A percentile compares a stretch with the other conserved stretches of the same genome.
These are phyloP conservation scores for Pammene aurita DNA, from an alignment of 2,888 invertebrate species.

Conservation along the genomic window DNA sequence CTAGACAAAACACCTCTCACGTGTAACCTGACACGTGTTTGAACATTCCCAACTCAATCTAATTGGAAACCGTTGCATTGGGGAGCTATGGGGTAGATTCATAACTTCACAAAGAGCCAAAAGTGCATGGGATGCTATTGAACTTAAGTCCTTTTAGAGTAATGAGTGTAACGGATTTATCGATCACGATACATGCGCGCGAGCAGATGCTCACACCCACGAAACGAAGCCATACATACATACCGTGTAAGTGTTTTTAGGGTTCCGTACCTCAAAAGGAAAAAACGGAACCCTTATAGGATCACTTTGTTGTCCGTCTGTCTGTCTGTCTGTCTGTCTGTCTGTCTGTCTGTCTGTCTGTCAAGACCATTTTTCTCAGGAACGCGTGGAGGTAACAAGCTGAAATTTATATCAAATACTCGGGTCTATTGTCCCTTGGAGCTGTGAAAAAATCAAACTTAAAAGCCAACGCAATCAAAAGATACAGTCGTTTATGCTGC, in stretches of 20 bases:
- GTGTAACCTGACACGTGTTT: constrained; percentile 18
- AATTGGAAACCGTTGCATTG: constrained; percentile 25
- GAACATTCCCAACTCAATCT: constrained; percentile 7
- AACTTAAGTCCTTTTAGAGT: background rate
- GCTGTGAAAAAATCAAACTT: too few species aligned
- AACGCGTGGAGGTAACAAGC: too few species aligned
- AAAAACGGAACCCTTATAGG: too few species aligned
- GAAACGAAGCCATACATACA: constrained; percentile 28
- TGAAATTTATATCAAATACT: too few species aligned
- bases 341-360: too few species aligned
- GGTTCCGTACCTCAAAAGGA: too few species aligned
- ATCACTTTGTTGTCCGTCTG: too few species aligned
- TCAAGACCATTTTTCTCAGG: too few species aligned
- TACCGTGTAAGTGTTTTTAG: constrained; percentile 26
- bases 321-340: too few species aligned
- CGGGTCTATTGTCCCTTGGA: too few species aligned
- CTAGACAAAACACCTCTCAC: background rate
- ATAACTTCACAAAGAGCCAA: background rate
- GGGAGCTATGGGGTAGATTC: constrained; percentile 12
- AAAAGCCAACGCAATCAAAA: too few species aligned
- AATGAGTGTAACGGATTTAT: constrained; percentile 42
- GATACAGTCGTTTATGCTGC: too few species aligned
- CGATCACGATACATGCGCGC: constrained; percentile 35
- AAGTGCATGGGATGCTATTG: background rate
- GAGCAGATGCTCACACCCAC: constrained; percentile 37